A percentile compares a stretch with the other conserved stretches of the same genome.
phyloP scores from a whole-genome alignment of 2,113 vertebrate genomes.

The Rattus rattus region DNA sequence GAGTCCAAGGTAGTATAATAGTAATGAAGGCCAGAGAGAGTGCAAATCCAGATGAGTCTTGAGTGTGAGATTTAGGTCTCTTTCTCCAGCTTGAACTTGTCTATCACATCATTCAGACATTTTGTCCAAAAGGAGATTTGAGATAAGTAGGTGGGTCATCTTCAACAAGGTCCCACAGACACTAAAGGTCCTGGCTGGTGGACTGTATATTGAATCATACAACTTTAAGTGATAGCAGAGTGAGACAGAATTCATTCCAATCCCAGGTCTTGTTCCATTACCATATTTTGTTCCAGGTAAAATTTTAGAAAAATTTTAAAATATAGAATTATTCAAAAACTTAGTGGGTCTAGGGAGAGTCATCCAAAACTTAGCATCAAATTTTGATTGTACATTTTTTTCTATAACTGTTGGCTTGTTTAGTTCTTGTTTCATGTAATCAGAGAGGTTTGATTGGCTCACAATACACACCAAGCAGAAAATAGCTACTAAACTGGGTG shows the following conservation, averaged over 20 bases:
- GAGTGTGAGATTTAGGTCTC: background rate
- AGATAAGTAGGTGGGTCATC: background rate
- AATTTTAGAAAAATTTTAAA: background rate
- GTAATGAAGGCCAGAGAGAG: background rate
- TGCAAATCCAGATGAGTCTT: background rate
- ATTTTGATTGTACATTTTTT: background rate
- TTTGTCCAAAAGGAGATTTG: background rate
- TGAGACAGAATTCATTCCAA: background rate
- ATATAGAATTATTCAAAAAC: background rate
- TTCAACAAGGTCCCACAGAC: background rate
- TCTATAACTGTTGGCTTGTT: background rate
- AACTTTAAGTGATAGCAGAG: background rate
- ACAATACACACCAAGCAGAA: background rate
- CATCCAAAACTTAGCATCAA: background rate
- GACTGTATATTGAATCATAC: background rate
- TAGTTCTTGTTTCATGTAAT: background rate
- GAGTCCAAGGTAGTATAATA: background rate
- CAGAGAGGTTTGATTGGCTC: background rate
- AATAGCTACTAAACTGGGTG: background rate
- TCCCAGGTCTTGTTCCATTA: background rate
- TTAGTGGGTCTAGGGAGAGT: background rate
- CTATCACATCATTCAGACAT: fast-evolving
- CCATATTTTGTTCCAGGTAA: background rate
- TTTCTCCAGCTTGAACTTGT: background rate
- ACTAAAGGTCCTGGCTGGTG: background rate